A percentile compares a stretch with the other conserved stretches of the same genome.
Conservation (phyloP, 2,888 invertebrate species). For the Andrena praecox region DNA sequence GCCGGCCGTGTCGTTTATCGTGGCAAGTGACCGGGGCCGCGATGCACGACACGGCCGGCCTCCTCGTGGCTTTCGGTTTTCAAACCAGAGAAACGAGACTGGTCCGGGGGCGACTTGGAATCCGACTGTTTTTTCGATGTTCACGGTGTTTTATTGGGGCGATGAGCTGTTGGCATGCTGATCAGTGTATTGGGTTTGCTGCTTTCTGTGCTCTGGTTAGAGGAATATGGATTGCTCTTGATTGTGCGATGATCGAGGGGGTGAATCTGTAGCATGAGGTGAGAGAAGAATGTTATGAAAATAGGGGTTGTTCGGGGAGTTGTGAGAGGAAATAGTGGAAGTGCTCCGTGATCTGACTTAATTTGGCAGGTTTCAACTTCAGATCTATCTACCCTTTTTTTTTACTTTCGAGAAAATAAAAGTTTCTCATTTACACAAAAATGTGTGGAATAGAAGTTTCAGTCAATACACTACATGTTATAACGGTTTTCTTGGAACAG, state of each 20-base stretch:
- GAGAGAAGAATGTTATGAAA: background rate
- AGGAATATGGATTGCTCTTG: background rate
- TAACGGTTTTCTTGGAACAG: no score
- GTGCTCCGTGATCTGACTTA: background rate
- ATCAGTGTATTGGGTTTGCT: background rate
- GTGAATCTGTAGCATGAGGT: background rate
- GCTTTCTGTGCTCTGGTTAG: background rate
- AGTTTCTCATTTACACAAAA: no score
- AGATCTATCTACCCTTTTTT: no score
- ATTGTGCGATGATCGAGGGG: background rate
- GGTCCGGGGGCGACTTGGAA: constrained; percentile 3
- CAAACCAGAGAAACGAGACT: constrained; percentile 8
- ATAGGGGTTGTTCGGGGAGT: no score
- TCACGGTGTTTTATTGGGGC: constrained; percentile 6
- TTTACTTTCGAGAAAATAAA: no score
- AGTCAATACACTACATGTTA: no score
- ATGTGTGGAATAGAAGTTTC: no score
- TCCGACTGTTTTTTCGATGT: constrained; percentile 20
- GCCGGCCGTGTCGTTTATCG: constrained; percentile 44
- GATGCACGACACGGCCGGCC: constrained; percentile 3
- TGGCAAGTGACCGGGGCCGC: constrained; percentile 25
- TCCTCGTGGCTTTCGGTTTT: constrained; percentile 23
- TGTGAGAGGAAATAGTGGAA: background rate
- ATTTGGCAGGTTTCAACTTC: background rate
- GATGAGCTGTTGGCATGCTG: background rate